Conservation (phyloP, 2,113 vertebrate genomes). For the Eulacestoma nigropectus region DNA sequence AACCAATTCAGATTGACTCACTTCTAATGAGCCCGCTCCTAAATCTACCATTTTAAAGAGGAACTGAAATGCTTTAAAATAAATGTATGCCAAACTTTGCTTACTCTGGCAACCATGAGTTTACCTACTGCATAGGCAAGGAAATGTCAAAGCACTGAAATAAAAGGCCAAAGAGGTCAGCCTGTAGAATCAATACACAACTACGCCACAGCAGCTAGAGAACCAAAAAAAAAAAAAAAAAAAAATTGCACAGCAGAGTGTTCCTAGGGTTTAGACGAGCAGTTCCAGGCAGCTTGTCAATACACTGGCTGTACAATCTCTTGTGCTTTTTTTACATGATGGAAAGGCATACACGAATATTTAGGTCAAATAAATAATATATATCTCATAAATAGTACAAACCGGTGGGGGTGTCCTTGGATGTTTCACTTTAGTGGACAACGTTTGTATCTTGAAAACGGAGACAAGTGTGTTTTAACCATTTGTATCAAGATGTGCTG, state of each 20-base stretch:
- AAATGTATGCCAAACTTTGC: neutral
- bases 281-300: neutral
- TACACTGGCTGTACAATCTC: neutral
- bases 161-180: neutral
- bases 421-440: neutral
- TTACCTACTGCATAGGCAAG: neutral
- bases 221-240: neutral
- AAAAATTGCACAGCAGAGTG: neutral
- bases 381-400: conserved; percentile 7
- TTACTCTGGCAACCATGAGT: neutral
- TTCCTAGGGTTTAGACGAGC: neutral
- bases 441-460: neutral
- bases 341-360: neutral
- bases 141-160: neutral
- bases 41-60: neutral
- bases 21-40: neutral
- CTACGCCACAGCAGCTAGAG: neutral
- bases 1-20: neutral
- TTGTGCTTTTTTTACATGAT: neutral
- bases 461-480: neutral
- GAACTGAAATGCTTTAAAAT: neutral
- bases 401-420: neutral
- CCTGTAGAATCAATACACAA: neutral
- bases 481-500: neutral
- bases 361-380: conserved; percentile 40